Conservation (phyloP, 30 jellyfish, hydroid and myxozoan genomes). For the Chrysaora quinquecirrha region DNA sequence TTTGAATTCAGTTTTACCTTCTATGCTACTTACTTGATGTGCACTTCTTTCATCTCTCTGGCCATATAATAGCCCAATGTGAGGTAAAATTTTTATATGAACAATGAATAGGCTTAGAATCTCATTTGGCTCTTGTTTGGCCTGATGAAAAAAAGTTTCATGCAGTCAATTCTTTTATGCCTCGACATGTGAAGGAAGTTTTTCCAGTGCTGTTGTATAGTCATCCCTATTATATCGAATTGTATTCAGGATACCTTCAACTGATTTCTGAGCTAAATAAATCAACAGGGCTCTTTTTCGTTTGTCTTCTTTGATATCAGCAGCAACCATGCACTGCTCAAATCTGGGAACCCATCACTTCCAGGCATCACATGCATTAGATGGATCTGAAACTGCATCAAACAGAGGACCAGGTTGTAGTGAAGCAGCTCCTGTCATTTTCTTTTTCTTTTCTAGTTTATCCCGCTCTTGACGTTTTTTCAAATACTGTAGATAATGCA, state of each 20-base stretch:
- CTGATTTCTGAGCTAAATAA: constrained; percentile 34
- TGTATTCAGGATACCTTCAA: constrained; percentile 49
- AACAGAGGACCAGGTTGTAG: constrained; percentile 30
- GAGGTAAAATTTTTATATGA: constrained; percentile 36
- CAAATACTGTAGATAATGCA: too few relatives aligned
- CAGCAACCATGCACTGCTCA: constrained; percentile 44
- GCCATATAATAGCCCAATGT: constrained; percentile 52
- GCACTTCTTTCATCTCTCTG: constrained; percentile 55
- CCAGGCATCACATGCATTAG: constrained; percentile 34
- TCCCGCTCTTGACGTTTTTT: too few relatives aligned
- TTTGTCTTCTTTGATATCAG: constrained; percentile 31
- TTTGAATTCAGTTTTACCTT: constrained; percentile 4
- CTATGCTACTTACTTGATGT: constrained; percentile 36
- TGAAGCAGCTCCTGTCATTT: too few relatives aligned
- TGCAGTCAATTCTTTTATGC: constrained; percentile 51
- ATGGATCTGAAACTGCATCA: constrained; percentile 22
- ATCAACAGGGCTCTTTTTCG: constrained; percentile 33
- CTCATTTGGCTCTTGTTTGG: constrained; percentile 61
- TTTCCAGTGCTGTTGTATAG: constrained; percentile 25
- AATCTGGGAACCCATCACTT: constrained; percentile 30
- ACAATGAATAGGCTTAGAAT: constrained; percentile 29
- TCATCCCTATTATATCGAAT: constrained; percentile 46
- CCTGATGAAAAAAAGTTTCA: constrained; percentile 49
- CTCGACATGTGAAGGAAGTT: constrained; percentile 30
- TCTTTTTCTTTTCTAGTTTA: too few relatives aligned